Evolutionary conservation across 2,113 vertebrate genomes (phyloP).

Genomic region (Podiceps cristatus): DNA sequence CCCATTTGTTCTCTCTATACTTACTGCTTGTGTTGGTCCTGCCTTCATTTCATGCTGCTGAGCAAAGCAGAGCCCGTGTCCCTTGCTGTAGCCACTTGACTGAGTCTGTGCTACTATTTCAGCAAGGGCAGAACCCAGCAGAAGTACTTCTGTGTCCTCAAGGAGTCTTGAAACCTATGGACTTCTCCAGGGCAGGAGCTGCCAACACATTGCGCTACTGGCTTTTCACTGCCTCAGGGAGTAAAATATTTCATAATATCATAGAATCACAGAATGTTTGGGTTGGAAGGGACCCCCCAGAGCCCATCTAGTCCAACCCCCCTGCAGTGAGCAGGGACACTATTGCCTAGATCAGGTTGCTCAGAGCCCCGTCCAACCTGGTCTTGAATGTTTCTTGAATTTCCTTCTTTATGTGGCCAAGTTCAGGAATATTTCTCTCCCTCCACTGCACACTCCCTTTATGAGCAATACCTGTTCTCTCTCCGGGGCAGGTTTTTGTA

Average conservation of each 20-base stretch:
- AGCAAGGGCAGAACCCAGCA: not conserved
- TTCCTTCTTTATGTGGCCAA: not conserved
- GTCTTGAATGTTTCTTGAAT: no score
- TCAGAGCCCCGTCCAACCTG: no score
- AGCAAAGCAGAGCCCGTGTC: not conserved
- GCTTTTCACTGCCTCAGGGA: not conserved
- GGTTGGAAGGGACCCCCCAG: no score
- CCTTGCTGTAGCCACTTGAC: not conserved
- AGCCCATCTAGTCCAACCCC: no score
- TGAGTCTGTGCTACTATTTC: not conserved
- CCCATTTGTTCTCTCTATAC: not conserved
- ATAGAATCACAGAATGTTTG: no score
- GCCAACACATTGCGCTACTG: rapidly evolving
- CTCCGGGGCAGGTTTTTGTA: not conserved
- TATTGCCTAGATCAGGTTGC: no score
- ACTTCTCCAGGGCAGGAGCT: not conserved
- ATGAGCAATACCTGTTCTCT: not conserved
- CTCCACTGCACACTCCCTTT: not conserved
- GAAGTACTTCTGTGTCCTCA: not conserved
- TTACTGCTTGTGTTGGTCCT: not conserved
- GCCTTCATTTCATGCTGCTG: not conserved
- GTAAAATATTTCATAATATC: not conserved
- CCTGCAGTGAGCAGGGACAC: no score
- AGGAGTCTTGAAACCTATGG: not conserved
- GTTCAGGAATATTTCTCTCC: not conserved